phyloP scores from a whole-genome alignment of 1,140 invertebrate species.

The Matsumurasca onukii region DNA sequence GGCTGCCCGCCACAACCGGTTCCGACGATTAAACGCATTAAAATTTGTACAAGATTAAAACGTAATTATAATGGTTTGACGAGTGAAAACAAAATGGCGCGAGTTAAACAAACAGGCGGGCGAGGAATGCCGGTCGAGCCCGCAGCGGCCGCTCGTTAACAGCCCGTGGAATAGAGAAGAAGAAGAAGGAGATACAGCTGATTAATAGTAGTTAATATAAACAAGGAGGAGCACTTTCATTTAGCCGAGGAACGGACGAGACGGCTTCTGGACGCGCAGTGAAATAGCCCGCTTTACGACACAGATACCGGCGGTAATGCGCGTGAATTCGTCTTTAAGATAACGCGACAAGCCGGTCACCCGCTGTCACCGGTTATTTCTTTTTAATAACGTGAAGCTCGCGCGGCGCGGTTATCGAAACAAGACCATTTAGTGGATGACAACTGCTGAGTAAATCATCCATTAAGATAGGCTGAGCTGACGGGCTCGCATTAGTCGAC shows the following conservation, averaged over 20 bases:
- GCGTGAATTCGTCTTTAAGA: neutral
- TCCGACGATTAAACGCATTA: neutral
- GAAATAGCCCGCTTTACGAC: slow-evolving; percentile 8
- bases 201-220: slow-evolving; percentile 19
- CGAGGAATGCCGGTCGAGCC: neutral
- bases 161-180: neutral
- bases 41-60: slow-evolving; percentile 26
- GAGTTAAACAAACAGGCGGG: neutral
- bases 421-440: slow-evolving; percentile 7
- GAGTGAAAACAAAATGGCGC: slow-evolving; percentile 9
- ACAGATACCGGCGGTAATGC: neutral
- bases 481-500: slow-evolving; percentile 6
- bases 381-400: slow-evolving; percentile 12
- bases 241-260: neutral
- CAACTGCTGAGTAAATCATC: slow-evolving; percentile 17
- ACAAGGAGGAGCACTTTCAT: slow-evolving; percentile 5
- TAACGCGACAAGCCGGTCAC: neutral
- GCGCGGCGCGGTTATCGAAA: slow-evolving; percentile 16
- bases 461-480: slow-evolving; percentile 12
- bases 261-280: neutral
- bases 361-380: neutral
- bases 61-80: slow-evolving; percentile 26
- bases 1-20: neutral
- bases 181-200: slow-evolving; percentile 17
- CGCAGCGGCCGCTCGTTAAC: slow-evolving; percentile 3